Conservation (phyloP, 2,797 vertebrate species). For the Menidia menidia region DNA sequence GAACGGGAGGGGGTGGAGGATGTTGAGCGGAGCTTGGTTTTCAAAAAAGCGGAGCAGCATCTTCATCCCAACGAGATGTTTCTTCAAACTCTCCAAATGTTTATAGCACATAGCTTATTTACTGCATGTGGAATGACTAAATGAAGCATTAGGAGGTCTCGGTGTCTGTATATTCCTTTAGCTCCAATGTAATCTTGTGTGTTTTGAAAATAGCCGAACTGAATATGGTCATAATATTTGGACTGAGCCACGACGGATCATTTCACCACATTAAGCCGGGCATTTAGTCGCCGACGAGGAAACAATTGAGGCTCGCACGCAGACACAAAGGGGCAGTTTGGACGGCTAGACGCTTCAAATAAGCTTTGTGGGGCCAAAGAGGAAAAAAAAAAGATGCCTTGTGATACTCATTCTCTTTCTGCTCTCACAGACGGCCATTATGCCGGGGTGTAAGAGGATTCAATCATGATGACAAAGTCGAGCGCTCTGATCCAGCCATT, state of each 20-base stretch:
- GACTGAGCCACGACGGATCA: slow-evolving; percentile 18
- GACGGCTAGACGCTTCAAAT: slow-evolving; percentile 56
- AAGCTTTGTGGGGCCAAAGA: slow-evolving; percentile 67
- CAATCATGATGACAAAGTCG: slow-evolving; percentile 65
- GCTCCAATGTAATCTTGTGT: slow-evolving; percentile 16
- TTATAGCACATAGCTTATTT: slow-evolving; percentile 21
- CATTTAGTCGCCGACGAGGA: slow-evolving; percentile 65
- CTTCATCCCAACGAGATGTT: slow-evolving; percentile 38
- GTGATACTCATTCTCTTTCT: slow-evolving; percentile 58
- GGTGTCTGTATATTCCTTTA: slow-evolving; percentile 42
- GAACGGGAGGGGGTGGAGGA: not conserved
- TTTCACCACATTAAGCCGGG: slow-evolving; percentile 58
- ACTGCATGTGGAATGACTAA: slow-evolving; percentile 61
- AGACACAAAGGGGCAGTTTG: slow-evolving; percentile 49
- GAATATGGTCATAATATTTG: slow-evolving; percentile 2
- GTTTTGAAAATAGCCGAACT: slow-evolving; percentile 17
- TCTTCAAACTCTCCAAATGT: slow-evolving; percentile 40
- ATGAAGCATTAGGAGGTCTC: slow-evolving; percentile 41
- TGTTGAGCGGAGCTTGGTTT: slow-evolving; percentile 7
- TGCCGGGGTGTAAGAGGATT: slow-evolving; percentile 64
- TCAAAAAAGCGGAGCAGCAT: slow-evolving; percentile 46
- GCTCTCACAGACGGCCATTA: slow-evolving; percentile 64
- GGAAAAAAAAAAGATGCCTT: slow-evolving; percentile 46
- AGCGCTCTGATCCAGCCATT: slow-evolving; percentile 60
- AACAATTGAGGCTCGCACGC: slow-evolving; percentile 63